phyloP scores from a whole-genome alignment of 1,140 invertebrate genomes.

The Telenomus remus region DNA sequence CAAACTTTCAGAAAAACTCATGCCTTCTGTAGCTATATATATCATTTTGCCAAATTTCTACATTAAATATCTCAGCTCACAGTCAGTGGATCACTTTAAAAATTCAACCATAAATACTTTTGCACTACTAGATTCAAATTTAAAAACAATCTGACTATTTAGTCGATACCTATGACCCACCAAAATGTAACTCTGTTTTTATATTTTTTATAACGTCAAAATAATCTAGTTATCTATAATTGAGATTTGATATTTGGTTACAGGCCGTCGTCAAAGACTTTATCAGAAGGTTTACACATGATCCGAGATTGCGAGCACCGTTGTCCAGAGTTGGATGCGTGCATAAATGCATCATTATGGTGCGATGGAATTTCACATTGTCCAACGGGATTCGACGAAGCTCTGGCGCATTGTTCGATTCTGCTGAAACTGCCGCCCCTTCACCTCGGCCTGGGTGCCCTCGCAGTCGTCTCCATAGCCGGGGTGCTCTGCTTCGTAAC shows the following conservation, averaged over 20 bases:
- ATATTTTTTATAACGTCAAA: too few species aligned
- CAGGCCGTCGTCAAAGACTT: constrained; percentile 69
- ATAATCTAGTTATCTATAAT: too few species aligned
- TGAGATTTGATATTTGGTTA: constrained; percentile 15
- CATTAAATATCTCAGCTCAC: too few species aligned
- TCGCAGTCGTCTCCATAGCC: constrained; percentile 68
- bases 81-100: too few species aligned
- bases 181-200: too few species aligned
- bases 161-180: too few species aligned
- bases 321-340: constrained; percentile 90
- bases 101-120: too few species aligned
- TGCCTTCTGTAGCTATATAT: too few species aligned
- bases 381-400: constrained; percentile 91
- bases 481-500: constrained; percentile 73
- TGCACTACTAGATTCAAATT: too few species aligned
- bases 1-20: too few species aligned
- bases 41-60: too few species aligned
- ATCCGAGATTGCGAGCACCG: constrained; percentile 84
- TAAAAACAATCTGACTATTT: too few species aligned
- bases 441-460: constrained; percentile 78
- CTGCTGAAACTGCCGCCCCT: constrained; percentile 83
- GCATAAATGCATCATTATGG: constrained; percentile 91
- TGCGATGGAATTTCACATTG: constrained; percentile 91
- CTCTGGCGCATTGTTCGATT: constrained; percentile 85
- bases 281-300: constrained; percentile 77